Evolutionary conservation across 2,888 invertebrate genomes (phyloP).

Genomic region (Lochmaea capreae): DNA sequence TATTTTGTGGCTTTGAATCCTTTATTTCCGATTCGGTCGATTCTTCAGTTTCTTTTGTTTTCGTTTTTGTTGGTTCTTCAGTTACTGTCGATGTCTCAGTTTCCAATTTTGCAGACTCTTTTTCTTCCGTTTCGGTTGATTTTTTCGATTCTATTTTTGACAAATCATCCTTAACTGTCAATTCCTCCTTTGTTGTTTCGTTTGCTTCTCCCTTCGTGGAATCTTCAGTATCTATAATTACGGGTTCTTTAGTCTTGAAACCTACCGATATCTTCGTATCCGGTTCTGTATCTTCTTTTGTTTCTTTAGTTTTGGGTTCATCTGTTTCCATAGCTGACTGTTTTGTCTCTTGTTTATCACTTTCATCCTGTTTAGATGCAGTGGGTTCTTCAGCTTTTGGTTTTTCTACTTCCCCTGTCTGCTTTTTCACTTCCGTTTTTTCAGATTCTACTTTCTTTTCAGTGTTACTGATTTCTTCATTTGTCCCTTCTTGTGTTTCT

Average conservation of each 20-base stretch:
- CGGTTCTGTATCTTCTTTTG: constrained; percentile 57
- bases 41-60: background rate
- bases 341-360: constrained; percentile 33
- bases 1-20: constrained; percentile 16
- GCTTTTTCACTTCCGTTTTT: constrained; percentile 53
- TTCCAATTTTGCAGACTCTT: background rate
- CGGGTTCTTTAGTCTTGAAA: constrained; percentile 47
- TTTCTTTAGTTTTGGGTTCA: constrained; percentile 44
- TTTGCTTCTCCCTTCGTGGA: constrained; percentile 7
- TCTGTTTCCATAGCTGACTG: constrained; percentile 13
- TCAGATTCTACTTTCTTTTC: constrained; percentile 48
- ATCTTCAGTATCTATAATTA: constrained; percentile 24
- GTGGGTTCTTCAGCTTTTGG: constrained; percentile 37
- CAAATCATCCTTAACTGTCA: background rate
- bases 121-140: background rate
- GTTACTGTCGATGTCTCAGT: background rate
- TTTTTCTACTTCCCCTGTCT: constrained; percentile 48
- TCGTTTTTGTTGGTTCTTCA: background rate
- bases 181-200: constrained; percentile 7
- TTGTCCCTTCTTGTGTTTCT: constrained; percentile 51
- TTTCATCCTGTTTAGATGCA: constrained; percentile 48
- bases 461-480: constrained; percentile 55
- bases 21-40: constrained; percentile 14
- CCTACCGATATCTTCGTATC: background rate
- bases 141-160: background rate